Evolutionary conservation across 2,113 vertebrate genomes (phyloP), one percentile per base, ranked within the genome.

Genomic region (Damaliscus lunatus): DNA sequence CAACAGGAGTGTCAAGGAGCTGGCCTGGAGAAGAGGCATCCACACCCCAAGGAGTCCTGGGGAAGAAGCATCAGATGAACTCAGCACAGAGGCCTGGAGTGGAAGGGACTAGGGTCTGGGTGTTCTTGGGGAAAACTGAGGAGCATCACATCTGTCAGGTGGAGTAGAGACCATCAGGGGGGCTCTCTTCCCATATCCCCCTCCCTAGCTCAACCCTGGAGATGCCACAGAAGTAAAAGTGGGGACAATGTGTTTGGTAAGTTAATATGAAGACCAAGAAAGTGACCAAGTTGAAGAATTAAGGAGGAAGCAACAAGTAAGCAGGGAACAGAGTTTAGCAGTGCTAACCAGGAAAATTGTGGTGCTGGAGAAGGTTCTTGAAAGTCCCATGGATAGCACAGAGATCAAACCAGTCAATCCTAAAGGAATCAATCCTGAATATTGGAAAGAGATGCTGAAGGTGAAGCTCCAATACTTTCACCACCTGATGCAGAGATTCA

Each of bases 141-240:
- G 40, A 77, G 52, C 48, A 31, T 99, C 99, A 99, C 98, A 98
- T 99, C 96, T 99, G 99, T 5, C 99, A 99, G 31, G 99, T 99
- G 86, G 99, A 99, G 97, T 99, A 99, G 64, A 99, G 98, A 2
- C 99, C 99, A 98, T 99, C 99, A 97, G 99, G 99, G 98, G 53
- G 17, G 13, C 40, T 67, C 7, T 81, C 16, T 84, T 64, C 36
- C 7, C 9, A n/a, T 80, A 46, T 82, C 25, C 4, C 4, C 46
- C 7, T 31, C 57, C 43, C 7, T 31, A 52, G n/a, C 11, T 64
- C 81, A 90, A 48, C 7, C 43, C 21, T 40, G 21, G 14, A 96
- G 40, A 81, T 33, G 17, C 21, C 19, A 80, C 40, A 60, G 71
- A 90, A 90, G 21, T 50, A 57, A 94, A 27, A 71, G 25, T 23